Percentiles rank a stretch among this genome's conserved stretches.
Conservation (phyloP, 2,113 vertebrate genomes). For the Ammospiza nelsoni region DNA sequence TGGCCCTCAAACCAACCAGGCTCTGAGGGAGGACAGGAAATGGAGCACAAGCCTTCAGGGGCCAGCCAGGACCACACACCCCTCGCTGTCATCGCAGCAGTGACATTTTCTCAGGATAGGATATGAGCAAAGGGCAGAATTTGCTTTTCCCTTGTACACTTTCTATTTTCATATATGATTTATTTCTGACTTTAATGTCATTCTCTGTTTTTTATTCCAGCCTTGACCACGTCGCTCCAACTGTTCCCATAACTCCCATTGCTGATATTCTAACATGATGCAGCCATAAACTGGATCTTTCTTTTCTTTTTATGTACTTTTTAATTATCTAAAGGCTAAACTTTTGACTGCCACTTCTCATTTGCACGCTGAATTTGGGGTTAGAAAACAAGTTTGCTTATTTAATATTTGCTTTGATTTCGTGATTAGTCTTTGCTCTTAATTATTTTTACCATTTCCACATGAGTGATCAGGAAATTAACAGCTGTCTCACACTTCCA, state of each 20-base stretch:
- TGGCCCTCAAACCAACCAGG: conserved; percentile 28
- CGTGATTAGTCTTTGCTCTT: conserved; percentile 71
- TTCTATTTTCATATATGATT: neutral
- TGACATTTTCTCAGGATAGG: neutral
- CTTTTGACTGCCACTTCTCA: conserved; percentile 37
- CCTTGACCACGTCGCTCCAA: conserved; percentile 26
- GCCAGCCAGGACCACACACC: neutral
- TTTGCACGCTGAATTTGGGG: conserved; percentile 52
- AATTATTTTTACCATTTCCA: conserved; percentile 81
- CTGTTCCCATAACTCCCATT: conserved; percentile 31
- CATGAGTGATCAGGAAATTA: conserved; percentile 76
- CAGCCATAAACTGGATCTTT: conserved; percentile 47
- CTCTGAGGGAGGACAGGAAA: conserved; percentile 41
- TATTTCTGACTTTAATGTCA: conserved; percentile 16
- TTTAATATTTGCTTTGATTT: conserved; percentile 69
- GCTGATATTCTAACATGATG: conserved; percentile 42
- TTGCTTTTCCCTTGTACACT: neutral
- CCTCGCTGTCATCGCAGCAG: neutral
- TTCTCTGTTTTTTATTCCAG: conserved; percentile 31
- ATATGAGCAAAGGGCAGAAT: neutral
- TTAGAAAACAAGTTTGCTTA: conserved; percentile 62
- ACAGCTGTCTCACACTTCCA: conserved; percentile 66
- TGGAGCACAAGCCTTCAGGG: neutral
- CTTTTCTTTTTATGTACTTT: conserved; percentile 40
- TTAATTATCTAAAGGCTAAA: conserved; percentile 69